A percentile compares a stretch with the other conserved stretches of the same genome.
Evolutionary conservation across 2,113 vertebrate genomes (phyloP).

Genomic region (Sialia sialis): DNA sequence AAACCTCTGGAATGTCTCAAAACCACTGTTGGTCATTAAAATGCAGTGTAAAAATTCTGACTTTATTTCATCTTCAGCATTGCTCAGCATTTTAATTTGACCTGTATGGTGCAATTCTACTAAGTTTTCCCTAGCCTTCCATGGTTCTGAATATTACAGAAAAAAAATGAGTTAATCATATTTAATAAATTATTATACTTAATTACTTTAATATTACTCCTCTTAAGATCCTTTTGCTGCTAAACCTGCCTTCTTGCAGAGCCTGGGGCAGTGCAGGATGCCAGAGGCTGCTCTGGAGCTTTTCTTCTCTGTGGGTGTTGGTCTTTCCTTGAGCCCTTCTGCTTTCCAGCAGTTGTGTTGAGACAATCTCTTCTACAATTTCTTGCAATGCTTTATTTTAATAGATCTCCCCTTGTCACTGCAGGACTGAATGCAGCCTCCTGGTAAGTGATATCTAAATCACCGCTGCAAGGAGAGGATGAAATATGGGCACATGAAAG

Average conservation of each 20-base stretch:
- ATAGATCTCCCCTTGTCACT: conserved; percentile 3
- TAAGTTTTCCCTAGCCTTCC: background rate
- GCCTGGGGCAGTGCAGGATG: background rate
- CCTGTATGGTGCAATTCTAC: background rate
- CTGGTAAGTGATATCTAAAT: conserved; percentile 20
- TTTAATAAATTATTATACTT: background rate
- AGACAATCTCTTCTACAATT: background rate
- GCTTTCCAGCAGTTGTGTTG: background rate
- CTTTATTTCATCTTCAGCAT: background rate
- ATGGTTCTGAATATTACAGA: background rate
- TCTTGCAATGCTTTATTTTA: conserved; percentile 40
- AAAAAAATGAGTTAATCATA: background rate
- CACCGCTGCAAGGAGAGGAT: background rate
- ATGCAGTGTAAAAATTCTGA: background rate
- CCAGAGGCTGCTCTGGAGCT: background rate
- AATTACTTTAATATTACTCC: background rate
- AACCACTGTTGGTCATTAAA: background rate
- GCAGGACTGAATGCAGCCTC: background rate
- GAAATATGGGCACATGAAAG: background rate
- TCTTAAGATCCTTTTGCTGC: background rate
- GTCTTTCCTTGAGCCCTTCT: background rate
- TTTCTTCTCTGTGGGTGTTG: background rate
- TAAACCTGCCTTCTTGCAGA: background rate
- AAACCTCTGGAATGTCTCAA: background rate
- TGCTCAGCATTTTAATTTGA: background rate